phyloP scores from a whole-genome alignment of 1,140 invertebrate genomes.

The Drosophila lacertosa region DNA sequence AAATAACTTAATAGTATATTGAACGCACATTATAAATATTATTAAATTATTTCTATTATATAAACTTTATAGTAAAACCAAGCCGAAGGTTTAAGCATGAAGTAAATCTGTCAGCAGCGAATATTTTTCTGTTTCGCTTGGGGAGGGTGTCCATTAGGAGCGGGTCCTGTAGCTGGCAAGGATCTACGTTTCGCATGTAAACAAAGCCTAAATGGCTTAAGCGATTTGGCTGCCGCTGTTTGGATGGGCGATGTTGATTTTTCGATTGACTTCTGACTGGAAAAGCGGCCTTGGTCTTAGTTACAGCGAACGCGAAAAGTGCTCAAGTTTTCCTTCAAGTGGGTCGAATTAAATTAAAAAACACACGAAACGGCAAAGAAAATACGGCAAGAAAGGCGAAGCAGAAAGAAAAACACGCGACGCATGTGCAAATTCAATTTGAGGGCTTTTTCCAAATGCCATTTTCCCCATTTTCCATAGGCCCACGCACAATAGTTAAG shows the following conservation, averaged over 20 bases:
- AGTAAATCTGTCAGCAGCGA: conserved; percentile 1
- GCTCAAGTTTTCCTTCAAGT: conserved; percentile 61
- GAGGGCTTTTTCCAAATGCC: conserved; percentile 26
- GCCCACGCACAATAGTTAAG: conserved; percentile 69
- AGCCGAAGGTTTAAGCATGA: no score
- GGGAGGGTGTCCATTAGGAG: not conserved
- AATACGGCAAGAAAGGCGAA: conserved; percentile 3
- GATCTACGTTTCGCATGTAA: conserved; percentile 28
- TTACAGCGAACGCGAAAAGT: conserved; percentile 50
- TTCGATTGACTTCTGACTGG: conserved; percentile 34
- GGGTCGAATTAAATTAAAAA: conserved; percentile 73
- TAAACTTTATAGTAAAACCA: no score
- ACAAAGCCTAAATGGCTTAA: conserved; percentile 64
- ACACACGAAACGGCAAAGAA: conserved; percentile 18
- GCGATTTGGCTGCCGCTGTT: conserved; percentile 41
- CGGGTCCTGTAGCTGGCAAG: not conserved
- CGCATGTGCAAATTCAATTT: conserved; percentile 69
- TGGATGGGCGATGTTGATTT: conserved; percentile 30
- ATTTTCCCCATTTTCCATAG: not conserved
- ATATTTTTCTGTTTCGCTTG: no score
- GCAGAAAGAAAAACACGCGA: conserved; percentile 13
- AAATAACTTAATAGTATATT: no score
- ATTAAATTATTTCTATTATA: no score
- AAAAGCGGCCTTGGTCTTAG: conserved; percentile 30
- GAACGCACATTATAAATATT: no score